Evolutionary conservation across 2,888 invertebrate species (phyloP), one percentile per base, ranked within the genome.

Genomic region (Phalera bucephala): DNA sequence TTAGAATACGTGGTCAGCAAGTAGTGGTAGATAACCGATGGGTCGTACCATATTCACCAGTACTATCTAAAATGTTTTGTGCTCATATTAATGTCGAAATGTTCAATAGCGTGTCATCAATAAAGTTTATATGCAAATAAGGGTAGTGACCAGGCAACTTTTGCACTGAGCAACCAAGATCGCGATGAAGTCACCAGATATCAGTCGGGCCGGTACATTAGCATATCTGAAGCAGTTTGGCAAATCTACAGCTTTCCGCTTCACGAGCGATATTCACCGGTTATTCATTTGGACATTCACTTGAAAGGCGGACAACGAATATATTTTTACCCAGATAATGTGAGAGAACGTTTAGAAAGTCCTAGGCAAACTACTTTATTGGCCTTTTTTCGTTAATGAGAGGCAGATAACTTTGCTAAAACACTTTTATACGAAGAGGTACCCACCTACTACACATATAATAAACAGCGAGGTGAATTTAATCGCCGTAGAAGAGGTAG

Each of bases 21-120:
- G n/a, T n/a, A 17, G 21, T 20, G 13, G 21, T 38, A 9, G 33
- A 28, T 12, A 37, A 32, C 29, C 19, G 29, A 9, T 37, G 37
- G 37, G 21, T 37, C 12, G 32, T 33, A 9, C 32, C 32, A 14
- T 37, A 37, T 33, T 28, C 19, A n/a, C 23, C 32, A 22, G 7
- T 29, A 22, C 20, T 28, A 5, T 9, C 28, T 1, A 32, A 29
- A 23, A 29, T 32, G 0, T 37, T 33, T 25, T 19, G 25, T n/a
- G 21, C 17, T 5, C 30, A 38, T 20, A 33, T 38, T 15, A 28
- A 28, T 28, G 28, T 28, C 3, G 28, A 28, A 8, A 3, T 10
- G 5, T 28, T 15, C 10, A 2, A 7, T 9, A 6, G 15, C 1
- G 28, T 28, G 3, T 9, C 6, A 5, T 15, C 28, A 4, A 28